phyloP scores from a whole-genome alignment of 1,140 invertebrate genomes.

The Spodoptera frugiperda region DNA sequence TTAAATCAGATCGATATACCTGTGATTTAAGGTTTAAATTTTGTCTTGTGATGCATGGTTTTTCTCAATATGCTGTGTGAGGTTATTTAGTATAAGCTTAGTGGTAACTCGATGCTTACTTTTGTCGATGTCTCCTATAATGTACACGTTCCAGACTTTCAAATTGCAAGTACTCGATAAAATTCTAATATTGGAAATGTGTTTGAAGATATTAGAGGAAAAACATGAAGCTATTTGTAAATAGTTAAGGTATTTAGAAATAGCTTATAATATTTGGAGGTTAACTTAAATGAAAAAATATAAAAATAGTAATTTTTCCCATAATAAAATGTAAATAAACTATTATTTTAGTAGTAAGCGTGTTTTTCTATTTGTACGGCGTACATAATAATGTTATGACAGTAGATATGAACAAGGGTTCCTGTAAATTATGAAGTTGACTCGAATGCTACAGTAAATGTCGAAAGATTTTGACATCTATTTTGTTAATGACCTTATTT shows the following conservation, averaged over 20 bases:
- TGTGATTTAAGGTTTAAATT: conserved; percentile 79
- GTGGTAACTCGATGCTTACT: conserved; percentile 58
- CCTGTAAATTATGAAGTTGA: too few species aligned
- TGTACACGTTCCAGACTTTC: conserved; percentile 41
- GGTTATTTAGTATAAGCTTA: conserved; percentile 64
- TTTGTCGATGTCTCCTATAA: conserved; percentile 41
- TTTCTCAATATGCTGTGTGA: conserved; percentile 60
- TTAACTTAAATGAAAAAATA: conserved; percentile 68
- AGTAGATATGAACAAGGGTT: neutral
- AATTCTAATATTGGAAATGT: conserved; percentile 18
- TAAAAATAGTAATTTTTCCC: conserved; percentile 82
- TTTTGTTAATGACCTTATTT: too few species aligned
- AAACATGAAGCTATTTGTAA: conserved; percentile 78
- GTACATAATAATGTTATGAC: neutral
- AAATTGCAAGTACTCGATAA: conserved; percentile 51
- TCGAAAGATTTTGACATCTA: too few species aligned
- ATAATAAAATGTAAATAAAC: conserved; percentile 82
- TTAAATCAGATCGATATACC: conserved; percentile 71
- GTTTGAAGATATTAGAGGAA: conserved; percentile 37
- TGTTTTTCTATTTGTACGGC: conserved; percentile 54
- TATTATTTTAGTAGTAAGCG: conserved; percentile 77
- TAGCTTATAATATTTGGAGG: conserved; percentile 77
- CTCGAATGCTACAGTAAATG: too few species aligned
- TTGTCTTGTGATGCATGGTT: conserved; percentile 72
- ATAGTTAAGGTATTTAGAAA: conserved; percentile 77